Conservation (phyloP, 2,888 invertebrate species). For the Psylliodes chrysocephalus region DNA sequence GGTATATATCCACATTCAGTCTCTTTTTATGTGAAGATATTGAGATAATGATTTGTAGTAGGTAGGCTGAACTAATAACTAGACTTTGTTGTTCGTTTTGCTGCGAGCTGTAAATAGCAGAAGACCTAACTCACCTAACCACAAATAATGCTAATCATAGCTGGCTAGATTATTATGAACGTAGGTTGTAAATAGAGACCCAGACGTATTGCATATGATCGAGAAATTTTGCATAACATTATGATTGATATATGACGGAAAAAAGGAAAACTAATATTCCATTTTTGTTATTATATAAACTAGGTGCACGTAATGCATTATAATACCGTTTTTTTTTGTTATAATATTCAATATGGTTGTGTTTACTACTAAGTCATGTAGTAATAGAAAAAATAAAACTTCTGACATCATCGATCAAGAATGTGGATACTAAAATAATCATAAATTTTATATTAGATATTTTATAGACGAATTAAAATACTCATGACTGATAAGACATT, state of each 20-base stretch:
- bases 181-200: constrained; percentile 26
- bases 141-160: constrained; percentile 29
- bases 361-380: too few relatives aligned
- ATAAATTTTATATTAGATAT: too few relatives aligned
- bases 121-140: constrained; percentile 22
- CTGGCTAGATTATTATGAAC: constrained; percentile 18
- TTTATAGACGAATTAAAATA: too few relatives aligned
- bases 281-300: too few relatives aligned
- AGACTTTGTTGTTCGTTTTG: constrained; percentile 21
- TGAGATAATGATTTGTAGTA: constrained; percentile 30
- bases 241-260: constrained; percentile 20
- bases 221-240: constrained; percentile 15
- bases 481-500: too few relatives aligned
- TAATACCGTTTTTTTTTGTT: too few relatives aligned
- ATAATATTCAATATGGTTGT: too few relatives aligned
- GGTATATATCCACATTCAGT: background rate
- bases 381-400: too few relatives aligned
- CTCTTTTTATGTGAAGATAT: background rate
- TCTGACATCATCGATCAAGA: too few relatives aligned
- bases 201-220: constrained; percentile 9
- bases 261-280: background rate
- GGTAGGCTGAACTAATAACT: constrained; percentile 32
- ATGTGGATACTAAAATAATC: too few relatives aligned
- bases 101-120: constrained; percentile 30
- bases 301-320: too few relatives aligned